phyloP scores from a whole-genome alignment of 1,140 invertebrate species.

The Tenebrio molitor region DNA sequence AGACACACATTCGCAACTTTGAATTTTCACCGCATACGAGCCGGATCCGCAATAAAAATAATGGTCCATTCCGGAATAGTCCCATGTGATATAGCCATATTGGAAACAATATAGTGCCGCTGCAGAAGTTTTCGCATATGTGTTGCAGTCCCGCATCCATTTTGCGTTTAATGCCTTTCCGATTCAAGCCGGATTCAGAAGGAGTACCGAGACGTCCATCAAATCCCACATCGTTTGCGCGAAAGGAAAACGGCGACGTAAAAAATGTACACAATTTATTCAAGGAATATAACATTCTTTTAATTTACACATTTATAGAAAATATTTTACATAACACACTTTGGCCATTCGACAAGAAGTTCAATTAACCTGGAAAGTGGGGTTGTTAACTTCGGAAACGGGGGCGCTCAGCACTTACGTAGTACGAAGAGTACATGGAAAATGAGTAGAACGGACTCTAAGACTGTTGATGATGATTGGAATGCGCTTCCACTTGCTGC shows the following conservation, averaged over 20 bases:
- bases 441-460: conserved; percentile 37
- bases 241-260: conserved; percentile 42
- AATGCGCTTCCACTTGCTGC: conserved; percentile 20
- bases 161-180: conserved; percentile 29
- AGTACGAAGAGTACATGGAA: conserved; percentile 33
- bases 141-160: conserved; percentile 15
- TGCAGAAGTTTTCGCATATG: conserved; percentile 35
- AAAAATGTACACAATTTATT: conserved; percentile 56
- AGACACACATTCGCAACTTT: conserved; percentile 12
- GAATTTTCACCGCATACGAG: conserved; percentile 15
- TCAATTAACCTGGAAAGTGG: conserved; percentile 27
- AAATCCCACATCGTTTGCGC: no score
- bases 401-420: conserved; percentile 10
- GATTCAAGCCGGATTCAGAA: conserved; percentile 19
- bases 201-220: neutral
- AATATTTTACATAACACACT: conserved; percentile 52
- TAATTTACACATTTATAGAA: conserved; percentile 55
- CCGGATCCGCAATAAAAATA: conserved; percentile 28
- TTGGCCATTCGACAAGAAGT: conserved; percentile 42
- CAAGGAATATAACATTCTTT: conserved; percentile 51
- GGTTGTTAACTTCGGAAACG: conserved; percentile 1
- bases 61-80: conserved; percentile 36
- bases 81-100: conserved; percentile 42
- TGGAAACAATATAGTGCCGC: conserved; percentile 41
- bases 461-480: conserved; percentile 23